phyloP scores from a whole-genome alignment of 2,113 vertebrate species.

The Capra hircus region DNA sequence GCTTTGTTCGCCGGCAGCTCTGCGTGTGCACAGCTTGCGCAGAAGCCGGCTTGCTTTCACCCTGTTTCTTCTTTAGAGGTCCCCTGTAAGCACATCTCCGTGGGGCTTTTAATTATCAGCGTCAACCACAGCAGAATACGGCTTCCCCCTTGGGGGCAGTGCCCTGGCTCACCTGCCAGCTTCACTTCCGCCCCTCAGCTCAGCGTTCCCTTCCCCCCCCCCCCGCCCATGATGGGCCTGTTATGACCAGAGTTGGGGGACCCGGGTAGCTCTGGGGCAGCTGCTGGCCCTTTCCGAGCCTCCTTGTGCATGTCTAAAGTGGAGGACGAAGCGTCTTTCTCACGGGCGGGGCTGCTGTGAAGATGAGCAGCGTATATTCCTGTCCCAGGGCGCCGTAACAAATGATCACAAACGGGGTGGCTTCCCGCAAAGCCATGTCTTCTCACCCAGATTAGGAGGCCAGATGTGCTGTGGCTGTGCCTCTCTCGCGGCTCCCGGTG shows the following conservation, averaged over 20 bases:
- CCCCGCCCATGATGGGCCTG: background rate
- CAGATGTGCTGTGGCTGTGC: fast-evolving
- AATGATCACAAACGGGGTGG: fast-evolving
- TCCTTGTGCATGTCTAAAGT: background rate
- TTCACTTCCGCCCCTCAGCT: background rate
- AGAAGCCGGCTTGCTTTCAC: background rate
- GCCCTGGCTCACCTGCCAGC: background rate
- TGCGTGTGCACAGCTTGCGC: background rate
- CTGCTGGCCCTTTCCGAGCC: background rate
- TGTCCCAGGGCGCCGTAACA: background rate
- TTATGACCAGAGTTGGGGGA: too few relatives aligned
- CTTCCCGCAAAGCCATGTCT: background rate
- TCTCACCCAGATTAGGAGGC: background rate
- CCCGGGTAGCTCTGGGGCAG: too few relatives aligned
- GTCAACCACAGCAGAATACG: fast-evolving
- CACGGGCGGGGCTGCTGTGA: fast-evolving
- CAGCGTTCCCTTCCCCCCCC: fast-evolving
- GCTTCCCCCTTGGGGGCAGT: background rate
- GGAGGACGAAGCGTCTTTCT: background rate
- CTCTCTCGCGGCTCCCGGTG: background rate
- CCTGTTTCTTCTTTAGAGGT: too few relatives aligned
- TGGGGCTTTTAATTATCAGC: background rate
- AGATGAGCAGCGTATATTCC: fast-evolving
- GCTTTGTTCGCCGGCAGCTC: background rate
- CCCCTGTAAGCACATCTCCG: background rate